These are phyloP conservation scores for Plagodis pulveraria DNA, from an alignment of 2,888 invertebrate genomes.

Conservation along the genomic window DNA sequence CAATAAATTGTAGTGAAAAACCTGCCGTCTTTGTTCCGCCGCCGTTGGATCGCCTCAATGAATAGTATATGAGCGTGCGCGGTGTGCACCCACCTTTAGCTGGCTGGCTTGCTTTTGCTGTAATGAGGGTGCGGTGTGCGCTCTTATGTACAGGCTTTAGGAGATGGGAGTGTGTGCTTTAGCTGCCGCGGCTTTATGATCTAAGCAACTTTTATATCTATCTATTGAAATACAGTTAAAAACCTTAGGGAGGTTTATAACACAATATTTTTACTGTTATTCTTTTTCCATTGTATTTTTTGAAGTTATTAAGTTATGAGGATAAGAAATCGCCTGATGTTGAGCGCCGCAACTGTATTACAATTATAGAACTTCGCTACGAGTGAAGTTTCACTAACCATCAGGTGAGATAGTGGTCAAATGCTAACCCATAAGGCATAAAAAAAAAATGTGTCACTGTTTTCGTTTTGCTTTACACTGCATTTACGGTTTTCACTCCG, in stretches of 20 bases:
- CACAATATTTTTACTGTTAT: too few species aligned
- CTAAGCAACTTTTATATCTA: constrained; percentile 4
- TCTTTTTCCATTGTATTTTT: too few species aligned
- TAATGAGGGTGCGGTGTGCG: constrained; percentile 26
- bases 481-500: too few species aligned
- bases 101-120: constrained; percentile 15
- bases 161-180: constrained; percentile 6
- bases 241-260: neutral
- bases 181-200: neutral
- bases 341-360: too few species aligned
- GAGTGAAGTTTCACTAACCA: too few species aligned
- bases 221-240: neutral
- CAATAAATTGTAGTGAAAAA: constrained; percentile 43
- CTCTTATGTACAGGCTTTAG: constrained; percentile 5
- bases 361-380: too few species aligned
- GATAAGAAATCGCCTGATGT: too few species aligned
- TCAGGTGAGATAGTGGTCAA: too few species aligned
- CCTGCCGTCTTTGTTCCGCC: constrained; percentile 36
- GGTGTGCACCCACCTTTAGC: constrained; percentile 24
- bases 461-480: too few species aligned
- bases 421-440: too few species aligned
- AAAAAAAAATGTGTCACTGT: too few species aligned
- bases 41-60: constrained; percentile 37
- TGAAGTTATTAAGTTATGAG: too few species aligned
- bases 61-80: constrained; percentile 44